Evolutionary conservation across 2,797 vertebrate species (phyloP).

Genomic region (Chaetophractus vellerosus): DNA sequence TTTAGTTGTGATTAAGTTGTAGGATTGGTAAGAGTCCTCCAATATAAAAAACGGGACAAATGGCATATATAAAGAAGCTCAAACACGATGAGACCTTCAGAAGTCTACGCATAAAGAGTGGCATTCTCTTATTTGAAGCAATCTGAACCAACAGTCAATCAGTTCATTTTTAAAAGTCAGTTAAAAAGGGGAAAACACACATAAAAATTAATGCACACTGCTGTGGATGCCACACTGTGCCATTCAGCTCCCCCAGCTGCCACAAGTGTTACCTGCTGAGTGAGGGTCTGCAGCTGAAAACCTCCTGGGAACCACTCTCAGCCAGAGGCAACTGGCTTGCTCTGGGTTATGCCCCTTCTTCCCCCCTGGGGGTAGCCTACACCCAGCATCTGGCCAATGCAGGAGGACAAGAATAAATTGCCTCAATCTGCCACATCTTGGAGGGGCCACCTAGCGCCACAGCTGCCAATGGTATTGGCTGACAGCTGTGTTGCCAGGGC

Average conservation of each 20-base stretch:
- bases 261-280: not conserved
- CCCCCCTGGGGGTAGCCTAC: not conserved
- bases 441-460: not conserved
- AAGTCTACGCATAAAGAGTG: not conserved
- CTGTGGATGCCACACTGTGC: rapidly evolving
- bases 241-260: not conserved
- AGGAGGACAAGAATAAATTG: not conserved
- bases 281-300: not conserved
- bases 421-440: not conserved
- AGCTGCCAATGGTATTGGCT: rapidly evolving
- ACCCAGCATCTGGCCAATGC: not conserved
- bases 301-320: not conserved
- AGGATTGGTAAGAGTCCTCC: not conserved
- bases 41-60: not conserved
- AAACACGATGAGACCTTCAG: not conserved
- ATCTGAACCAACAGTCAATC: not conserved
- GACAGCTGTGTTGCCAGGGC: too few relatives aligned
- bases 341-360: not conserved
- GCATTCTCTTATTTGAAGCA: not conserved
- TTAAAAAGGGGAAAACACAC: not conserved
- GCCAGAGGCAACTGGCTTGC: not conserved
- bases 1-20: not conserved
- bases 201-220: not conserved
- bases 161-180: not conserved
- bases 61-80: not conserved